phyloP scores from a whole-genome alignment of 2,888 invertebrate species.

The Diarsia rubi region DNA sequence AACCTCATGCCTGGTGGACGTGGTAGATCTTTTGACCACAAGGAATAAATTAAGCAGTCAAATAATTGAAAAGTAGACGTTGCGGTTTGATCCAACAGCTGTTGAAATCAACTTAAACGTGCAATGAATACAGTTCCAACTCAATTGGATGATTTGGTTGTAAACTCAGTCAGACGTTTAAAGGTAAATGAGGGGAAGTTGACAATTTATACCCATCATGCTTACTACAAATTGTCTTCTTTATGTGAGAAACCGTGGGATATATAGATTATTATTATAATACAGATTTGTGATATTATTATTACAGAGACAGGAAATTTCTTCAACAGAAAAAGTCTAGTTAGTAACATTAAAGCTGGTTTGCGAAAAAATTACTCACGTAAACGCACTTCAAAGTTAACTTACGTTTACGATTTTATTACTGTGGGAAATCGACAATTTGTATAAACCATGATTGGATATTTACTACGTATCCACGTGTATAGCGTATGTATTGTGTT shows the following conservation, averaged over 20 bases:
- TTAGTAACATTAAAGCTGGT: not conserved
- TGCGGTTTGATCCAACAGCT: not conserved
- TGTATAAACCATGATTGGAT: conserved; percentile 12
- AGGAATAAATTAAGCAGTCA: not conserved
- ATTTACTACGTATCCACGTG: not conserved
- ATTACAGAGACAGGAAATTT: not conserved
- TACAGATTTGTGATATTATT: no score
- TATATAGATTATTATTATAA: no score
- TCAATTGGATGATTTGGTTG: conserved; percentile 24
- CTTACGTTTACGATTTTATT: not conserved
- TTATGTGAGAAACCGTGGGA: conserved; percentile 29
- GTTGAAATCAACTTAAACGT: conserved; percentile 4
- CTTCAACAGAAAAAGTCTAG: no score
- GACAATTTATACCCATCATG: conserved; percentile 19
- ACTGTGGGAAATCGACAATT: conserved; percentile 26
- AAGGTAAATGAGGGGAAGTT: conserved; percentile 21
- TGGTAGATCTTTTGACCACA: not conserved
- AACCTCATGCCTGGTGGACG: not conserved
- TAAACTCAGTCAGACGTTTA: not conserved
- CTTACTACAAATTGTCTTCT: not conserved
- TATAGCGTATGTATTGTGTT: not conserved
- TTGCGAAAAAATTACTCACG: not conserved
- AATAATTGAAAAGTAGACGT: not conserved
- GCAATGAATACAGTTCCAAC: not conserved
- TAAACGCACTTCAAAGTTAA: not conserved